phyloP scores from a whole-genome alignment of 2,797 vertebrate genomes.

The Spinus olivaceus region DNA sequence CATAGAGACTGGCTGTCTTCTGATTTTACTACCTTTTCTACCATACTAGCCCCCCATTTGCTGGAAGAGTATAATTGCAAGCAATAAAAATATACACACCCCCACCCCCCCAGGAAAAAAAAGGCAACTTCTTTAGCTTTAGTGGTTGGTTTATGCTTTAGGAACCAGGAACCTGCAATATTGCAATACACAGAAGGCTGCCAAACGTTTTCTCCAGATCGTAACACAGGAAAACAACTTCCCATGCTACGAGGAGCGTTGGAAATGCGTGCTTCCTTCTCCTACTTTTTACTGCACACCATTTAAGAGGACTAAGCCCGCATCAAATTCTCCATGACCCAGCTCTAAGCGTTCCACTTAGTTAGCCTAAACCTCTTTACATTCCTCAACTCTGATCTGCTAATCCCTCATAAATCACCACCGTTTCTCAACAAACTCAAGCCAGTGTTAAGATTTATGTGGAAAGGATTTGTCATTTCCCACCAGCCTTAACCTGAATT shows the following conservation, averaged over 20 bases:
- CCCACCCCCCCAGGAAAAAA: not conserved
- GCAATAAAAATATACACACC: not conserved
- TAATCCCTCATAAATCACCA: conserved; percentile 69
- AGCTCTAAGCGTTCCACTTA: conserved; percentile 47
- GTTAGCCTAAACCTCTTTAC: conserved; percentile 67
- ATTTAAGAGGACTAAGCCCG: conserved; percentile 21
- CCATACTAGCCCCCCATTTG: not conserved
- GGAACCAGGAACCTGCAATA: not conserved
- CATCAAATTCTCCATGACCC: conserved; percentile 53
- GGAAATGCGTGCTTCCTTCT: not conserved
- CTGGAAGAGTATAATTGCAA: not conserved
- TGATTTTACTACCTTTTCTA: not conserved
- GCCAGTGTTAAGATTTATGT: conserved; percentile 50
- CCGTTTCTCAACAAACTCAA: conserved; percentile 36
- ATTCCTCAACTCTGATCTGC: conserved; percentile 70
- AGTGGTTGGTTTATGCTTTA: not conserved
- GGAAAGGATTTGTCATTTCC: conserved; percentile 71
- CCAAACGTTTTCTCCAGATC: not conserved
- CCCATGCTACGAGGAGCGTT: not conserved
- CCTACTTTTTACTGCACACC: conserved; percentile 11
- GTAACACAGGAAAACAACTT: not conserved
- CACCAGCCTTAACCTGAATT: conserved; percentile 59
- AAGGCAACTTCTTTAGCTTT: not conserved
- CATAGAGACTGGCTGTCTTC: not conserved
- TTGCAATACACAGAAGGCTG: not conserved